Percentiles rank a stretch among this genome's conserved stretches.
phyloP scores from a whole-genome alignment of 2,797 vertebrate genomes.

The Cyclopterus lumpus region DNA sequence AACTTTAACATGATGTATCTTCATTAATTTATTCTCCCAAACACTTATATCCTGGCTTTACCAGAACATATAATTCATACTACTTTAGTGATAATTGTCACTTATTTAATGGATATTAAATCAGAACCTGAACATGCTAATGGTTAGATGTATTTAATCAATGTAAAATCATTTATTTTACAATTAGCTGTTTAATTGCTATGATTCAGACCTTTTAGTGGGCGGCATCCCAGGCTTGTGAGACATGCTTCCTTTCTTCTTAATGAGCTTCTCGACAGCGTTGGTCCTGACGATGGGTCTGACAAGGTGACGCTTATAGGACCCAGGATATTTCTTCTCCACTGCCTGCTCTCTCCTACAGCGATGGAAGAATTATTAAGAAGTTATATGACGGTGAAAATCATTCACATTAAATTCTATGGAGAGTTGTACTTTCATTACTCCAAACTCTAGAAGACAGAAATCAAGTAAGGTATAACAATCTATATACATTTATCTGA shows the following conservation, averaged over 20 bases:
- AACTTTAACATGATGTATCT: background rate
- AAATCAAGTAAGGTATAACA: background rate
- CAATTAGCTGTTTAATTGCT: background rate
- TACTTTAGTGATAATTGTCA: constrained; percentile 6
- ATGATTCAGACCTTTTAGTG: constrained; percentile 86
- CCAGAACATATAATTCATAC: background rate
- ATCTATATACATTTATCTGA: background rate
- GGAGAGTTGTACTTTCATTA: background rate
- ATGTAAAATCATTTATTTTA: background rate
- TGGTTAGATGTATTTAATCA: no score
- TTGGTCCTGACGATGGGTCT: constrained; percentile 95
- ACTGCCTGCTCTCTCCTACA: constrained; percentile 95
- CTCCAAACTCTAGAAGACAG: background rate
- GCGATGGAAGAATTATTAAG: constrained; percentile 24
- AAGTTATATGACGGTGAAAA: background rate
- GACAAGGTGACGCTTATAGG: constrained; percentile 94
- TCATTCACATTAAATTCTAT: constrained; percentile 5
- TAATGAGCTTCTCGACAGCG: constrained; percentile 97
- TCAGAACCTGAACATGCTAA: background rate
- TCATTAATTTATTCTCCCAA: background rate
- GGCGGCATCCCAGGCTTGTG: constrained; percentile 90
- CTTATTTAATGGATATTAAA: background rate
- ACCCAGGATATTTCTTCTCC: constrained; percentile 97
- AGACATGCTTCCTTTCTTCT: constrained; percentile 90
- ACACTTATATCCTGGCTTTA: background rate